phyloP scores from a whole-genome alignment of 1,140 invertebrate genomes.

The Stegodyphus mimosarum region DNA sequence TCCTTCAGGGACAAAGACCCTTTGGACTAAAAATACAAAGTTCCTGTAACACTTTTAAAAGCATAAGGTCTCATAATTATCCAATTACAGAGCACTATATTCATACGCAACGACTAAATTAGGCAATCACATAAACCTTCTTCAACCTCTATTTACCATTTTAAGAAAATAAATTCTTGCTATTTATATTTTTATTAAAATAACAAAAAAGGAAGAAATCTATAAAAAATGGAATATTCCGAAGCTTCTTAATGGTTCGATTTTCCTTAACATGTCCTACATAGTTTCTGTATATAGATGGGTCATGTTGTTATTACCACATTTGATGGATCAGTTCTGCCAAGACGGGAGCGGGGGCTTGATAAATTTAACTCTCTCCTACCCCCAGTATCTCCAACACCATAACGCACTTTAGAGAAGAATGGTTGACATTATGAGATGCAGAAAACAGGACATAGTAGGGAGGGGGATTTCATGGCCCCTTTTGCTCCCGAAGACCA shows the following conservation, averaged over 20 bases:
- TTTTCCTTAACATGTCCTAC: conserved; percentile 7
- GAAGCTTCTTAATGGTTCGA: neutral
- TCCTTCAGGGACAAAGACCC: too few species aligned
- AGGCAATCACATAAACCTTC: too few species aligned
- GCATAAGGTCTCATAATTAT: too few species aligned
- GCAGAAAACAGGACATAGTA: conserved; percentile 17
- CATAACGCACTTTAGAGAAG: conserved; percentile 40
- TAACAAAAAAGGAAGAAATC: too few species aligned
- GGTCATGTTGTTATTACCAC: conserved; percentile 47
- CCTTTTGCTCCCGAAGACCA: neutral
- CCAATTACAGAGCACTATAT: too few species aligned
- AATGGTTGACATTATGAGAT: conserved; percentile 55
- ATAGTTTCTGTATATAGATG: conserved; percentile 45
- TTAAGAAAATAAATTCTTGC: too few species aligned
- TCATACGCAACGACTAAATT: too few species aligned
- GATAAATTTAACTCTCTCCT: conserved; percentile 34
- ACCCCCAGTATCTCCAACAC: neutral
- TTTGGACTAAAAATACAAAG: too few species aligned
- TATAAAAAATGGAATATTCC: too few species aligned
- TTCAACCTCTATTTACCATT: too few species aligned
- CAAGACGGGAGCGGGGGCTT: neutral
- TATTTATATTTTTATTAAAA: too few species aligned
- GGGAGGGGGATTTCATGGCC: neutral
- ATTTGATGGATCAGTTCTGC: conserved; percentile 51
- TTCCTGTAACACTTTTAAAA: too few species aligned